Evolutionary conservation across 2,113 vertebrate species (phyloP), one percentile per base, ranked within the genome.

Genomic region (Phainopepla nitens): DNA sequence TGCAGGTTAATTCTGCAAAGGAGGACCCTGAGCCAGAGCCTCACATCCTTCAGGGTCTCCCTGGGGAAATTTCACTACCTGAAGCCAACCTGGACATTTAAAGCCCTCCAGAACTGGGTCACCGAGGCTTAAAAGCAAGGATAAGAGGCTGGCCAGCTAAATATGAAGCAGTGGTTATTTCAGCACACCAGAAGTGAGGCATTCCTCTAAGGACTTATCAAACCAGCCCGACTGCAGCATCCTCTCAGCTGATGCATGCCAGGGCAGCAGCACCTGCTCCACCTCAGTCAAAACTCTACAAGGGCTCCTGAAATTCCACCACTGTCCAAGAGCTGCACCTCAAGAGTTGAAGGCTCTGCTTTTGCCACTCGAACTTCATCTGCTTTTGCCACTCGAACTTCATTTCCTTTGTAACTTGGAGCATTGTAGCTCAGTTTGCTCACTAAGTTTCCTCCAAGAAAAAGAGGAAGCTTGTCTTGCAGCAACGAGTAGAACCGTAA

Each of bases 401-500:
- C 7, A 3, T 69, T 66, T 85, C 50, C 60, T 47, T n/a, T 50
- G 21, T 18, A 86, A 82, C 60, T 83, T 41, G 60, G 28, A 62
- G 36, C 64, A 68, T 50, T 90, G 57, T 13, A 50, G 58, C 76
- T 73, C 50, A 21, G 17, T 77, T 42, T 89, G 78, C 35, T 27
- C 1, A 87, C 47, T 70, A 80, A 15, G 69, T 83, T 95, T 70
- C 80, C 91, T 87, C 51, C 50, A 56, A 83, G 35, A 54, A 94
- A 95, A 95, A 96, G 92, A 86, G 93, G 94, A 96, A 97, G 79
- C 79, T 88, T 61, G 14, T 6, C 54, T 61, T 29, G 24, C 79
- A 88, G 39, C 58, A 70, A 70, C 5, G 3, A 57, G 22, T 0
- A 29, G 5, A 25, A 10, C 41, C 18, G 56, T 3, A 72, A 41